These are phyloP conservation scores for Scolopax mira DNA, from an alignment of 2,113 vertebrate genomes.

Conservation along the genomic window DNA sequence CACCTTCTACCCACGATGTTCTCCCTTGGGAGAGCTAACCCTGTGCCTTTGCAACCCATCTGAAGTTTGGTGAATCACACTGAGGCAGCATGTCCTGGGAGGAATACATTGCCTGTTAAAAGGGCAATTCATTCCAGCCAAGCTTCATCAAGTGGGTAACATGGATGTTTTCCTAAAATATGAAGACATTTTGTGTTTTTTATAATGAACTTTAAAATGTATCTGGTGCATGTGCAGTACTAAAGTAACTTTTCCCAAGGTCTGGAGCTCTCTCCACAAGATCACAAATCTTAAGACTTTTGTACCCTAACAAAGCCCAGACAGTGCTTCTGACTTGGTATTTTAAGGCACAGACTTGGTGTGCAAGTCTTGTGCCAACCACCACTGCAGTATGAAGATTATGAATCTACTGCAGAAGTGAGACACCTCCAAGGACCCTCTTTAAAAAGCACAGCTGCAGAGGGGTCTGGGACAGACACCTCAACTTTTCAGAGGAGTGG, in stretches of 20 bases:
- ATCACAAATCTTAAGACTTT: not conserved
- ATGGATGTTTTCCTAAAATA: not conserved
- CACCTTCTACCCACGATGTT: not conserved
- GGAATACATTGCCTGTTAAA: not conserved
- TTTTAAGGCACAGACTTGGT: not conserved
- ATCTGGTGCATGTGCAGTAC: not conserved
- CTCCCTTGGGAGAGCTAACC: not conserved
- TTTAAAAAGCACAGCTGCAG: not conserved
- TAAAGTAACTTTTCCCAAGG: not conserved
- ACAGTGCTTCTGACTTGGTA: not conserved
- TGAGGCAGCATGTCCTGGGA: not conserved
- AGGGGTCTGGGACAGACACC: accelerated
- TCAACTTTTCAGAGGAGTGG: not conserved
- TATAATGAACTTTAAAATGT: not conserved
- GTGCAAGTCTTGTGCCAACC: not conserved
- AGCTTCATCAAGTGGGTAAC: not conserved
- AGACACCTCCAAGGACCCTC: not conserved
- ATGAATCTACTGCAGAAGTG: not conserved
- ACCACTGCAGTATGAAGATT: not conserved
- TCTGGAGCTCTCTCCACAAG: accelerated
- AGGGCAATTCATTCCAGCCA: not conserved
- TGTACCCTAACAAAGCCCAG: not conserved
- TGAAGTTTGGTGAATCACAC: not conserved
- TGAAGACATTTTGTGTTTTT: accelerated
- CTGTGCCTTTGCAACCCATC: not conserved